A percentile compares a stretch with the other conserved stretches of the same genome.
Conservation (phyloP, 2,888 invertebrate genomes). For the Coleophora deauratella region DNA sequence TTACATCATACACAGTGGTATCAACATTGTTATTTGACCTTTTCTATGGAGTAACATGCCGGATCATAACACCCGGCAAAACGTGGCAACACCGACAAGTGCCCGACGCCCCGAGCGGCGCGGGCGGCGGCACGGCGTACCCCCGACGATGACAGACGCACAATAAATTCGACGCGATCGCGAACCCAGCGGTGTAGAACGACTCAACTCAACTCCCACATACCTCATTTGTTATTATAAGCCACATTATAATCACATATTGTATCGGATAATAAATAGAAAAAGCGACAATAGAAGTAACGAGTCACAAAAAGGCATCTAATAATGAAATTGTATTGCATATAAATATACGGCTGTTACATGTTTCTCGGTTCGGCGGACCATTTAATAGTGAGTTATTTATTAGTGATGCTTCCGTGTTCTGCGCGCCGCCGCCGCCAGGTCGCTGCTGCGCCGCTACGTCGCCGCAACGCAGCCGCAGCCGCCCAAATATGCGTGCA, state of each 20-base stretch:
- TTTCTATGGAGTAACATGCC: too few relatives aligned
- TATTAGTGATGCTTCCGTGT: constrained; percentile 52
- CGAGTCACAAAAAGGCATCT: constrained; percentile 65
- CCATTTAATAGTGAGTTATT: constrained; percentile 56
- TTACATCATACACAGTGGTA: too few relatives aligned
- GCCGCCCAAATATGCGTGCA: background rate
- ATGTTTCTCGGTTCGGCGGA: constrained; percentile 58
- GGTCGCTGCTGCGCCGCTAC: background rate
- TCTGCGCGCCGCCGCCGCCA: background rate
- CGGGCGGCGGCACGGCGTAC: too few relatives aligned
- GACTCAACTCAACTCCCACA: constrained; percentile 53
- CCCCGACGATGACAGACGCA: constrained; percentile 13
- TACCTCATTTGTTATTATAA: constrained; percentile 60
- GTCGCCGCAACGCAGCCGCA: background rate
- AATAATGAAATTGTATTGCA: constrained; percentile 70
- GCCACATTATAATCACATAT: constrained; percentile 69
- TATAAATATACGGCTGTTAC: constrained; percentile 62
- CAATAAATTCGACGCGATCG: constrained; percentile 21
- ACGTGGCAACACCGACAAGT: too few relatives aligned
- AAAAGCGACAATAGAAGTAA: constrained; percentile 71
- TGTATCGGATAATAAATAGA: constrained; percentile 68
- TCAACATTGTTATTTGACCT: too few relatives aligned
- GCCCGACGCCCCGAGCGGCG: too few relatives aligned
- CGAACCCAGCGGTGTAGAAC: constrained; percentile 47
- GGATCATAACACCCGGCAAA: too few relatives aligned